phyloP scores from a whole-genome alignment of 2,888 invertebrate species.

The Lydus trimaculatus region DNA sequence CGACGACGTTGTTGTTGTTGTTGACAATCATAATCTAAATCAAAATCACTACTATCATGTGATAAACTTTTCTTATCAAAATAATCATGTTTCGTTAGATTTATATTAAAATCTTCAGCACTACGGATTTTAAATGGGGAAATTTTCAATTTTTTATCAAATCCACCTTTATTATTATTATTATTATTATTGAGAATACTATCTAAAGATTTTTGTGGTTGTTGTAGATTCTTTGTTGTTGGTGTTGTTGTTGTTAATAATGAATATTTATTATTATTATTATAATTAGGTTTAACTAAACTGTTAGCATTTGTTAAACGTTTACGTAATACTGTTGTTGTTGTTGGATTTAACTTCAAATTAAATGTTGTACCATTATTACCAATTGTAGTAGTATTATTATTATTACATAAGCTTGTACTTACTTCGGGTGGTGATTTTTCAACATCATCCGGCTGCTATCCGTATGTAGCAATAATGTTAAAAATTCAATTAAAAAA shows the following conservation, averaged over 20 bases:
- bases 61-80: constrained; percentile 45
- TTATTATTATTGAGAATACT: constrained; percentile 31
- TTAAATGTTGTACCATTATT: constrained; percentile 45
- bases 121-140: constrained; percentile 49
- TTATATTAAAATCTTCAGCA: constrained; percentile 49
- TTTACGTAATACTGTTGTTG: constrained; percentile 44
- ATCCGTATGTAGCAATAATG: constrained; percentile 37
- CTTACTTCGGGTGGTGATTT: constrained; percentile 59
- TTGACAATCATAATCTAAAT: constrained; percentile 43
- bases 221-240: constrained; percentile 34
- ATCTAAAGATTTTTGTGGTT: constrained; percentile 34
- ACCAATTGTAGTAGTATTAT: neutral
- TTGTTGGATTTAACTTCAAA: constrained; percentile 40
- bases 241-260: constrained; percentile 18
- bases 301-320: constrained; percentile 39
- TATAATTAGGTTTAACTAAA: constrained; percentile 31
- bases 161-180: constrained; percentile 25
- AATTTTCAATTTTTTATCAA: constrained; percentile 37
- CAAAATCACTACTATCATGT: constrained; percentile 56
- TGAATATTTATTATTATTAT: constrained; percentile 21
- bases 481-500: too few relatives aligned
- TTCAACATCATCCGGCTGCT: constrained; percentile 58
- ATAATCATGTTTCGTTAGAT: constrained; percentile 23
- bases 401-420: constrained; percentile 43
- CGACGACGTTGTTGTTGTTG: constrained; percentile 18